These are phyloP conservation scores for Lepidocolaptes lacrymiger DNA, from an alignment of 2,797 vertebrate species.

Conservation along the genomic window DNA sequence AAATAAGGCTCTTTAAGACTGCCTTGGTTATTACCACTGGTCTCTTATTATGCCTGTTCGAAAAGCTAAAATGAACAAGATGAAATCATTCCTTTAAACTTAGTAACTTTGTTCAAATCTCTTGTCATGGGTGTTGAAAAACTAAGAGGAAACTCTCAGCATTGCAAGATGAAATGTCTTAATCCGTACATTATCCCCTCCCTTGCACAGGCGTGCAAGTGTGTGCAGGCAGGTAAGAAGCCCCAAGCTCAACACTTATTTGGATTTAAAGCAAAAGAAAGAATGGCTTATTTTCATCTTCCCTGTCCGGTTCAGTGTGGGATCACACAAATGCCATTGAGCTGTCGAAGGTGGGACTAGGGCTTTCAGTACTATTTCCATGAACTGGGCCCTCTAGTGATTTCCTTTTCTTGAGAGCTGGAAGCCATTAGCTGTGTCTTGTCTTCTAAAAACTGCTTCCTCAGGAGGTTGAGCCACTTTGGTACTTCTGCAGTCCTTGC, in stretches of 20 bases:
- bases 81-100: not conserved
- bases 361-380: not conserved
- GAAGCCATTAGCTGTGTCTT: not conserved
- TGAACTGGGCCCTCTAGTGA: not conserved
- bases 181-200: rapidly evolving
- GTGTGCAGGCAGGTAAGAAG: too few relatives aligned
- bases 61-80: not conserved
- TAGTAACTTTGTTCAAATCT: not conserved
- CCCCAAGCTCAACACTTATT: not conserved
- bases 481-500: not conserved
- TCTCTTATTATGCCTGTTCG: not conserved
- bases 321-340: not conserved
- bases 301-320: not conserved
- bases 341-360: not conserved
- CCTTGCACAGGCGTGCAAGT: not conserved
- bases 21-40: not conserved
- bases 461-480: not conserved
- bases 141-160: not conserved
- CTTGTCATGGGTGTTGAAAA: not conserved
- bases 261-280: not conserved
- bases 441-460: not conserved
- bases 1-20: not conserved
- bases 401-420: not conserved
- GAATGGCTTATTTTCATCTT: not conserved
- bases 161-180: not conserved